A percentile compares a stretch with the other conserved stretches of the same genome.
These are phyloP conservation scores for Hucho hucho DNA, from an alignment of 2,113 vertebrate species.

Conservation along the genomic window DNA sequence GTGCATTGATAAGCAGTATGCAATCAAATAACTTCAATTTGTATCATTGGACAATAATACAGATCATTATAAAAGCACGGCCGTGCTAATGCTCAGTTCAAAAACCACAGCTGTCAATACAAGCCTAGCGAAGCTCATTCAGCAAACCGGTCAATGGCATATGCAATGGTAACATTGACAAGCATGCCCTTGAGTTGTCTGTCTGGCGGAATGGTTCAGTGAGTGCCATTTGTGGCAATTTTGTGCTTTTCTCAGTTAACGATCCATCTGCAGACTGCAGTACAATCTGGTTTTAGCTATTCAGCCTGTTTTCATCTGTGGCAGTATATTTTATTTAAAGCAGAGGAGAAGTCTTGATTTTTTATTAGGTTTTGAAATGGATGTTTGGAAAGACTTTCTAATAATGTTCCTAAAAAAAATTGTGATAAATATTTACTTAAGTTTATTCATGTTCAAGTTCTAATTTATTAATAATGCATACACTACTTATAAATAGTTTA, in stretches of 20 bases:
- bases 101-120: background rate
- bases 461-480: too few relatives aligned
- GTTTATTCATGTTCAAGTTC: too few relatives aligned
- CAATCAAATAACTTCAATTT: background rate
- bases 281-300: background rate
- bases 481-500: too few relatives aligned
- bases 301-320: background rate
- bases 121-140: background rate
- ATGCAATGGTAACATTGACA: background rate
- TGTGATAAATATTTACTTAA: too few relatives aligned
- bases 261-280: background rate
- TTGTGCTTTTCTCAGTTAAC: background rate
- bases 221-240: background rate
- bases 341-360: too few relatives aligned
- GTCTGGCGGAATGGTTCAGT: background rate
- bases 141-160: constrained; percentile 15
- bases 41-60: background rate
- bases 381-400: too few relatives aligned
- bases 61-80: background rate
- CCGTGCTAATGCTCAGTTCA: background rate
- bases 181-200: background rate
- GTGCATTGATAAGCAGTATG: constrained; percentile 2
- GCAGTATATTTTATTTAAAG: too few relatives aligned
- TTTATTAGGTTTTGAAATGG: too few relatives aligned
- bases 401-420: too few relatives aligned